Evolutionary conservation across 2,888 invertebrate species (phyloP).

Genomic region (Beris chalybata): DNA sequence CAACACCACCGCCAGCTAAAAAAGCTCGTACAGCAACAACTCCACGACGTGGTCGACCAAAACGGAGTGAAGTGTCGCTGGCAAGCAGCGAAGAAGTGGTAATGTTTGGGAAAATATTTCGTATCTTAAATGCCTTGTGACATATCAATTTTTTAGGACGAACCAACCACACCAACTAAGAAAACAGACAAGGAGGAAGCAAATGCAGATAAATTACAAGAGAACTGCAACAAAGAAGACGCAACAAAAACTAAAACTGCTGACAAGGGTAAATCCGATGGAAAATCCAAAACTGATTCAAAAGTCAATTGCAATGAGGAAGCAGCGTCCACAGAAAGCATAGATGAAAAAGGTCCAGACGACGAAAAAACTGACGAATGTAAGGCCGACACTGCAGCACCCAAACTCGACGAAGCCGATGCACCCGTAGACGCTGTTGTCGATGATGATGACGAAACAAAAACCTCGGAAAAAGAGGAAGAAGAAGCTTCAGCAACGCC

Average conservation of each 20-base stretch:
- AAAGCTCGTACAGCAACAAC: slow-evolving; percentile 48
- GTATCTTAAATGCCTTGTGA: neutral
- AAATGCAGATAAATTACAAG: slow-evolving; percentile 15
- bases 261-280: slow-evolving; percentile 12
- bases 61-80: slow-evolving; percentile 41
- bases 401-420: neutral
- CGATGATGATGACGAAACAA: slow-evolving; percentile 34
- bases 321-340: slow-evolving; percentile 12
- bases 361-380: slow-evolving; percentile 40
- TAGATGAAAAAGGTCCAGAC: slow-evolving; percentile 44
- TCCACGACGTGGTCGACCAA: slow-evolving; percentile 49
- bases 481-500: slow-evolving; percentile 36
- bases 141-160: slow-evolving; percentile 16
- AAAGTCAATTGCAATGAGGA: slow-evolving; percentile 4
- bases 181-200: slow-evolving; percentile 18
- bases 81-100: neutral
- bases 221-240: slow-evolving; percentile 16
- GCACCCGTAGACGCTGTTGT: slow-evolving; percentile 24
- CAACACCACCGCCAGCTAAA: slow-evolving; percentile 53
- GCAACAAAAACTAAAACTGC: neutral
- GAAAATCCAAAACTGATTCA: slow-evolving; percentile 14
- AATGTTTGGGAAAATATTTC: too few relatives aligned
- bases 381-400: slow-evolving; percentile 38
- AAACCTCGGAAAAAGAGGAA: slow-evolving; percentile 28
- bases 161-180: slow-evolving; percentile 23